Base-by-base conservation (phyloP, 2,113 vertebrate genomes). In the Lepidothrix coronata region DNA sequence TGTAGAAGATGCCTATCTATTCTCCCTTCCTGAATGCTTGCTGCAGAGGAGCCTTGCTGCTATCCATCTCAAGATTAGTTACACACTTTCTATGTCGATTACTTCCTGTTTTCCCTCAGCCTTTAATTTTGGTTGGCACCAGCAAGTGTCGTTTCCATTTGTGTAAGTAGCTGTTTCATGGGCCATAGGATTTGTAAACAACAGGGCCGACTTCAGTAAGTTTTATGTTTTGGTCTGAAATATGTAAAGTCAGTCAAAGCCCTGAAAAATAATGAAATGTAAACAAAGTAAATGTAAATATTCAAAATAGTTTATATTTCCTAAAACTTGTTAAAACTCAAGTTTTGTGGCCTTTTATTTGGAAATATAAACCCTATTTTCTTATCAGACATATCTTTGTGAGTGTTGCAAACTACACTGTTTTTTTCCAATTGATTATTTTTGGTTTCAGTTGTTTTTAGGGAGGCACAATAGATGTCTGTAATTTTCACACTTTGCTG, bases 1-100 rank as follows among this genome's bases (percentile, higher is more conserved):
- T 31, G 78, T 33, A 66, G 88, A 66, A 96, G 91, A 93, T 95
- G 35, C 75, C 80, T 95, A 92, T 97, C 93, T 78, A 15, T 78
- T 90, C 76, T 89, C 72, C 61, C 70, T 93, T 86, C 80, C 83
- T 75, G 83, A 92, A 18, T 20, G 73, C 61, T 89, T 88, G 65
- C 89, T 92, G 73, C 76, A 81, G 83, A 71, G 28, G 41, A 74
- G 85, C 70, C 76, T 94, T 55, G 67, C 78, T 85, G 88, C 85
- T 90, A 9, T 70, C 79, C 59, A 65, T 94, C 88, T 82, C 68
- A 49, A 87, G 92, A 94, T 93, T 74, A 93, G 78, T 90, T 93
- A 85, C 90, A 92, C 37, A 21, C 71, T 85, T 94, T 91, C 79
- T 71, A 3, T 81, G 79, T 63, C 82, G 85, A 96, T 96, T 94